phyloP scores from a whole-genome alignment of 2,888 invertebrate species.

The Alviniconcha strummeri region DNA sequence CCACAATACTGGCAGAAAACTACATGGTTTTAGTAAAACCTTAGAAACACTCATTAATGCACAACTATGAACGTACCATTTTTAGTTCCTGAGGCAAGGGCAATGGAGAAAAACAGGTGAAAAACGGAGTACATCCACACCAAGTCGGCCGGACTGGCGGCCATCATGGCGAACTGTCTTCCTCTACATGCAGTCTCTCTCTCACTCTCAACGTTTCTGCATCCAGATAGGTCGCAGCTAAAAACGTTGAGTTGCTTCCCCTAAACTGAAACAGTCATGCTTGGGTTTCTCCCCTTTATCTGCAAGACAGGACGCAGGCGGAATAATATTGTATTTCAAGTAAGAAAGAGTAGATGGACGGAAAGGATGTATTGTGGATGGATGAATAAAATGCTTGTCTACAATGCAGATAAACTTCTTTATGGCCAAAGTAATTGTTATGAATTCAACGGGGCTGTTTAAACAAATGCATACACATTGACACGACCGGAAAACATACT shows the following conservation, averaged over 20 bases:
- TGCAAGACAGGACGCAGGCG: background rate
- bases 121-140: background rate
- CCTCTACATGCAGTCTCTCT: background rate
- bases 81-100: background rate
- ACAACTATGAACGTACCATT: background rate
- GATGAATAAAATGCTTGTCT: too few species aligned
- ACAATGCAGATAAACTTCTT: too few species aligned
- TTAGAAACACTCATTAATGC: background rate
- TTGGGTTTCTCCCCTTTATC: background rate
- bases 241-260: background rate
- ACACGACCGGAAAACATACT: too few species aligned
- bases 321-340: background rate
- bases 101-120: background rate
- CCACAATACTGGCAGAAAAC: too few species aligned
- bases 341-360: too few species aligned
- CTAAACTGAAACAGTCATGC: background rate
- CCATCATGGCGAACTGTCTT: slow-evolving; percentile 22
- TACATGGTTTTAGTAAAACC: too few species aligned
- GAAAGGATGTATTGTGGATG: too few species aligned
- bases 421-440: too few species aligned
- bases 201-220: background rate
- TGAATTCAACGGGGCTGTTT: too few species aligned
- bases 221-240: background rate
- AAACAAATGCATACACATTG: too few species aligned
- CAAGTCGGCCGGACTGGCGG: background rate